These are phyloP conservation scores for Dendrolimus pini DNA, from an alignment of 2,888 invertebrate genomes.

Conservation along the genomic window DNA sequence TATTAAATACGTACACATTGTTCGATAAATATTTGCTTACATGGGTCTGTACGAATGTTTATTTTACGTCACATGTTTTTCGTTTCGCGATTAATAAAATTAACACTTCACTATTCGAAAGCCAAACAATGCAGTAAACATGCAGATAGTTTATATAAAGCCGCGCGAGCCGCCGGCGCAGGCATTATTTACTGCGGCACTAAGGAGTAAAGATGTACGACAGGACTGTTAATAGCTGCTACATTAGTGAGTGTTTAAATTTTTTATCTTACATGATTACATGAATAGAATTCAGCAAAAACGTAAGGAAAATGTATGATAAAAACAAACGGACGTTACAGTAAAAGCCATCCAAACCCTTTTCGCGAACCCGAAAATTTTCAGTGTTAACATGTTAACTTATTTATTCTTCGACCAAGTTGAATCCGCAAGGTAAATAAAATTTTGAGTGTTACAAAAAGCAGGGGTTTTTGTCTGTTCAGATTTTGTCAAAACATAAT, in stretches of 20 bases:
- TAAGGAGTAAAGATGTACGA: conserved; percentile 20
- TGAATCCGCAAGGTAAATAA: conserved; percentile 13
- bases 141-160: conserved; percentile 3
- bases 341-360: background rate
- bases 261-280: conserved; percentile 1
- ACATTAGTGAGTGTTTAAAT: conserved; percentile 20
- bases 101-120: conserved; percentile 4
- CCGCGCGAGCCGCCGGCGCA: background rate
- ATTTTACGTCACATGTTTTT: conserved; percentile 5
- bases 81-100: conserved; percentile 4
- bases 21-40: conserved; percentile 4
- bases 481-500: conserved; percentile 37
- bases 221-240: conserved; percentile 8
- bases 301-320: background rate
- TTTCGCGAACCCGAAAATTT: background rate
- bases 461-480: conserved; percentile 18
- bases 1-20: background rate
- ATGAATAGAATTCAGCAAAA: background rate
- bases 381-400: conserved; percentile 2
- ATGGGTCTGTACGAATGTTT: background rate
- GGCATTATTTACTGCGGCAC: conserved; percentile 15
- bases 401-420: conserved; percentile 11
- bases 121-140: conserved; percentile 5
- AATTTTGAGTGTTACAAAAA: conserved; percentile 12
- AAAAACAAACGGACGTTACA: background rate